phyloP scores from a whole-genome alignment of 2,113 vertebrate genomes.

The Labeo catla region DNA sequence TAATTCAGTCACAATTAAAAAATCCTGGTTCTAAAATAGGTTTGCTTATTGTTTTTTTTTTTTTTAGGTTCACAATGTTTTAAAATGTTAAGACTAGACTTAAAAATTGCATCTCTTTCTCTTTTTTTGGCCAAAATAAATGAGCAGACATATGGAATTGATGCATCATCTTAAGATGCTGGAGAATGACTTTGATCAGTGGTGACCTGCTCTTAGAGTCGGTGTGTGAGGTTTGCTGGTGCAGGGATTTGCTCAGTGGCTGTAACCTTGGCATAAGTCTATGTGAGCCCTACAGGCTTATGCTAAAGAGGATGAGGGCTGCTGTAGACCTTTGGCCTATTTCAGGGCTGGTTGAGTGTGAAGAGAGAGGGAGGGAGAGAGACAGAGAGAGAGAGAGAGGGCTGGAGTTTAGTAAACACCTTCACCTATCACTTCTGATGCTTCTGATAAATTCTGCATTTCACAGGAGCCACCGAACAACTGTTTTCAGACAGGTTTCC shows the following conservation, averaged over 20 bases:
- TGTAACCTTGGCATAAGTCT: conserved; percentile 52
- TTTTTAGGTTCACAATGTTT: too few relatives aligned
- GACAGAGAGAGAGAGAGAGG: too few relatives aligned
- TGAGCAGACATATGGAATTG: neutral
- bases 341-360: neutral
- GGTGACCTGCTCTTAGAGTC: neutral
- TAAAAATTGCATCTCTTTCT: too few relatives aligned
- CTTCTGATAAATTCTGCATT: neutral
- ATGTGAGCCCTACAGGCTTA: conserved; percentile 41
- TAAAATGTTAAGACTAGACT: too few relatives aligned
- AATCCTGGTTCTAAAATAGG: too few relatives aligned
- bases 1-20: too few relatives aligned
- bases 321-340: conserved; percentile 32
- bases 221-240: conserved; percentile 21
- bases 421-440: conserved; percentile 11
- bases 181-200: neutral
- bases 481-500: conserved; percentile 9
- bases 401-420: neutral
- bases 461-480: neutral
- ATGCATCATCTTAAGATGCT: neutral
- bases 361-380: neutral
- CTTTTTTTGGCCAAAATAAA: neutral
- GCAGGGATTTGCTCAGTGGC: conserved; percentile 39
- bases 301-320: conserved; percentile 45
- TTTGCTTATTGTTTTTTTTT: too few relatives aligned